Conservation (phyloP, 1,140 invertebrate genomes). For the Ceratosolen fusciceps region DNA sequence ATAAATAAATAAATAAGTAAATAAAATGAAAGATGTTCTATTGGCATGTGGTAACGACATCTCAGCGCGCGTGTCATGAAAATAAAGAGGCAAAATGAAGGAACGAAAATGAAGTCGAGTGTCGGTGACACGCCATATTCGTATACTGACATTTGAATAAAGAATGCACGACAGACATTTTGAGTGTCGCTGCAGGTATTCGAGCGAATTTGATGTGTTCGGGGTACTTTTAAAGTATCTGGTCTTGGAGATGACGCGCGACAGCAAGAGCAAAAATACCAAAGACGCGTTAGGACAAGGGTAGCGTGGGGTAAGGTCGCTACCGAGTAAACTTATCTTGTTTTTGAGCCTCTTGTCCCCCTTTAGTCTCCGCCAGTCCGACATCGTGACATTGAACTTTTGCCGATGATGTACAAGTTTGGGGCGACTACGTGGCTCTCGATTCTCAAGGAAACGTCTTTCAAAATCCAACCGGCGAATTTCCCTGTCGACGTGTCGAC, state of each 20-base stretch:
- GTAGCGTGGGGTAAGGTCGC: not conserved
- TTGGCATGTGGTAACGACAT: too few species aligned
- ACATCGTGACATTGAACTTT: not conserved
- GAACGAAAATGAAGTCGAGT: too few species aligned
- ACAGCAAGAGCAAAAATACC: not conserved
- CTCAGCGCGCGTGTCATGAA: too few species aligned
- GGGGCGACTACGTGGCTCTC: too few species aligned
- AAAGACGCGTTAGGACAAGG: not conserved
- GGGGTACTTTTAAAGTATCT: constrained; percentile 7
- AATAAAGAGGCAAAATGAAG: too few species aligned
- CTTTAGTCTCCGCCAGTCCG: not conserved
- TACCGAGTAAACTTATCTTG: constrained; percentile 30
- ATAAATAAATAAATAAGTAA: too few species aligned
- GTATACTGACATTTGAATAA: not conserved
- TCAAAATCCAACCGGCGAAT: not conserved
- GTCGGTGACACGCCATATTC: not conserved
- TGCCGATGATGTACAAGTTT: constrained; percentile 34
- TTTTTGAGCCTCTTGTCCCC: not conserved
- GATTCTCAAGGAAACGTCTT: not conserved
- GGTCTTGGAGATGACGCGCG: constrained; percentile 1
- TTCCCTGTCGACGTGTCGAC: not conserved
- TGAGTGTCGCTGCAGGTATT: not conserved
- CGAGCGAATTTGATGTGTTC: not conserved
- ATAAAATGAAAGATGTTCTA: too few species aligned
- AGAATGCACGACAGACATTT: not conserved